These are phyloP conservation scores for Eulemur coronatus DNA, from an alignment of 2,797 vertebrate genomes.

Conservation along the genomic window DNA sequence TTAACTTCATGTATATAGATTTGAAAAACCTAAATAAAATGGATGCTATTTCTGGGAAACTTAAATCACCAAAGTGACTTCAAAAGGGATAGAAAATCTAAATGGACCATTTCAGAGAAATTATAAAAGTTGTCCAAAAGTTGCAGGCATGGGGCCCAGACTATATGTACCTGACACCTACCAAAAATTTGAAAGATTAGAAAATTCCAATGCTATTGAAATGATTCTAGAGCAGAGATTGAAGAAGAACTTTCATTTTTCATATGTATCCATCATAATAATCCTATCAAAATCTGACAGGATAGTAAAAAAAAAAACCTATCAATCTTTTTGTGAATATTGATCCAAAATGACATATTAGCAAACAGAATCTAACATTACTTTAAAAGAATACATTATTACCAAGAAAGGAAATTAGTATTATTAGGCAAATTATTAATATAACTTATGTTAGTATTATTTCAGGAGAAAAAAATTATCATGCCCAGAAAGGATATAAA, in stretches of 20 bases:
- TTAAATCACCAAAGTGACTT: neutral
- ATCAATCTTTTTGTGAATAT: neutral
- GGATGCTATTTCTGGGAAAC: neutral
- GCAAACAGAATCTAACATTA: neutral
- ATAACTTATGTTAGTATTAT: neutral
- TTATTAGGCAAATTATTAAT: neutral
- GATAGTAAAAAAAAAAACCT: neutral
- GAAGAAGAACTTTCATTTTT: neutral
- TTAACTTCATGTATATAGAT: neutral
- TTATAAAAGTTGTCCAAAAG: neutral
- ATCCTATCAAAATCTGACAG: neutral
- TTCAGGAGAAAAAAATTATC: neutral
- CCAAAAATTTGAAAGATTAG: neutral
- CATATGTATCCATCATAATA: neutral
- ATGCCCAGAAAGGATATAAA: neutral
- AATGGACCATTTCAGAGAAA: constrained; percentile 17
- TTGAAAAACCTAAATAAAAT: constrained; percentile 15
- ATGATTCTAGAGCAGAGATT: neutral
- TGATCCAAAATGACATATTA: neutral
- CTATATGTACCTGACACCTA: neutral
- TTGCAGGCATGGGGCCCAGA: neutral
- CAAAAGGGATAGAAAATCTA: neutral
- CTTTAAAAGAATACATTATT: neutral
- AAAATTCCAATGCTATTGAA: neutral
- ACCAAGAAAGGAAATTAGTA: neutral